Evolutionary conservation across 2,888 invertebrate genomes (phyloP).

Genomic region (Galerucella nymphaeae): DNA sequence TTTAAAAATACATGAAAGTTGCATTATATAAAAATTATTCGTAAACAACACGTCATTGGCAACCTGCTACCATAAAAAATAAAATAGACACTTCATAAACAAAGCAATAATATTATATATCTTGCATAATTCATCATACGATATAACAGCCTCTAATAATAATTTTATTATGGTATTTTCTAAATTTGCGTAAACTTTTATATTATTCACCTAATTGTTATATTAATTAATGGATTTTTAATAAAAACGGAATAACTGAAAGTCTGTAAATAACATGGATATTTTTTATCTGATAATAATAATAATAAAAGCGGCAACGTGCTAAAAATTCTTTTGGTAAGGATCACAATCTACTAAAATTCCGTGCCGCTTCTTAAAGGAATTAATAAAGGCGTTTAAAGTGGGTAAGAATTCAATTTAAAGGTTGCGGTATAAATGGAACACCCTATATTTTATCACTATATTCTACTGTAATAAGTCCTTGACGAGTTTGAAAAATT

Average conservation of each 20-base stretch:
- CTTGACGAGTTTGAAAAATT: too few species aligned
- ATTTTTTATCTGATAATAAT: not conserved
- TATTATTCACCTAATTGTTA: constrained; percentile 36
- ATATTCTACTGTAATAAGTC: too few species aligned
- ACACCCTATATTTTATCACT: too few species aligned
- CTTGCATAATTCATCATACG: constrained; percentile 25
- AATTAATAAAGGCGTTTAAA: too few species aligned
- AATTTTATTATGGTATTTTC: constrained; percentile 32
- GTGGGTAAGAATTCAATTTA: too few species aligned
- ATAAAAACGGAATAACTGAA: not conserved
- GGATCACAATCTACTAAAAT: too few species aligned
- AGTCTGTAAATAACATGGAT: not conserved
- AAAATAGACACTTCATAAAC: not conserved
- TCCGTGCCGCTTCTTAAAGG: too few species aligned
- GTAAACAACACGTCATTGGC: constrained; percentile 13
- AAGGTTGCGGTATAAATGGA: too few species aligned
- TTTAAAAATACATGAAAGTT: constrained; percentile 2
- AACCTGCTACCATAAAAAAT: constrained; percentile 11
- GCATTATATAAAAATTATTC: constrained; percentile 23
- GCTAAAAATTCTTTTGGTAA: not conserved
- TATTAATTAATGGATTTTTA: constrained; percentile 32
- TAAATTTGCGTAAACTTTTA: constrained; percentile 39
- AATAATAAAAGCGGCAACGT: not conserved
- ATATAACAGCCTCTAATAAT: not conserved
- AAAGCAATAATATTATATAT: constrained; percentile 7